Base-by-base conservation (phyloP, 53 echinoderm and acorn worm species). In the Holothuria leucospilota region DNA sequence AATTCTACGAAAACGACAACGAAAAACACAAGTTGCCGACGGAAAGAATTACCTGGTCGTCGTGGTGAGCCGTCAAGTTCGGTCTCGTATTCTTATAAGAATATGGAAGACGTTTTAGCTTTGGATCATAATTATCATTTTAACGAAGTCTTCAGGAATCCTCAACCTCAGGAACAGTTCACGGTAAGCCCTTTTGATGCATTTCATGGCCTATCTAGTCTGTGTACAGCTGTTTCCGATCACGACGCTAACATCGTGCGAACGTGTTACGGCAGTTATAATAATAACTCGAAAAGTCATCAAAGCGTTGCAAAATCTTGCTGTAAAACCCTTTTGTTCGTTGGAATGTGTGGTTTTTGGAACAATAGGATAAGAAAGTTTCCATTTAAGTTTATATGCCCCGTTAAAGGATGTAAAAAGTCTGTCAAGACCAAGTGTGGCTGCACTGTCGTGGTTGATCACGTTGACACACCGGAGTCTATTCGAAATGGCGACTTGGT, bases 311-410 rank as follows among this genome's bases (percentile, higher is more conserved):
- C 46, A 7, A 46, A 46, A 7, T 41, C 39, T 24, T 77, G 77
- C 27, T 77, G 77, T 27, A 77, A 77, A 51, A 77, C 23, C 11
- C 29, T 77, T 49, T 20, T 51, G 56, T 77, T 77, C 25, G 77
- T 77, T 53, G 77, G 77, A 9, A 42, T 77, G 51, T 42, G 77
- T 77, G 77, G 77, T 11, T 24, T 24, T 24, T 77, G 49, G 49
- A 51, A 12, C n/a, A 14, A 12, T 7, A 27, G 23, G 12, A 11
- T 77, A 21, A 42, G 77, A 24, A 13, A 52, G 77, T 77, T 77
- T 15, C 77, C 77, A 8, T 77, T 46, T 46, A n/a, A 46, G 12
- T 42, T 77, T 1, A 51, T 21, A 51, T 77, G 77, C 26, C n/a
- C 77, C 8, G 56, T 15, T 56, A 1, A 56, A 56, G 18, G 16